These are phyloP conservation scores for Ophraella communa DNA, from an alignment of 2,888 invertebrate genomes.

Conservation along the genomic window DNA sequence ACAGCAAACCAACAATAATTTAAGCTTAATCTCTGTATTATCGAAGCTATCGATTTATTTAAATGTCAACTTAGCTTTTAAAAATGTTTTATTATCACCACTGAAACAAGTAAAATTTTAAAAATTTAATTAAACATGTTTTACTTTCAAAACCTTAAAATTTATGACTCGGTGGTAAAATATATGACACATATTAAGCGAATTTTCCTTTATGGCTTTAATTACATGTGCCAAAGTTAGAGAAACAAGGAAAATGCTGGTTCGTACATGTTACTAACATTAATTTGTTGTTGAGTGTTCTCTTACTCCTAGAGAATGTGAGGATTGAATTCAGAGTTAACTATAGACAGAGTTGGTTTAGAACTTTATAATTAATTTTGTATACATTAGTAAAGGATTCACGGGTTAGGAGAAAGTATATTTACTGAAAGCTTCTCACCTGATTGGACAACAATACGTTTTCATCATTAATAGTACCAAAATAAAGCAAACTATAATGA, in stretches of 20 bases:
- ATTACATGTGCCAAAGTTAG: conserved; percentile 31
- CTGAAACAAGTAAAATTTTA: background rate
- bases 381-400: conserved; percentile 22
- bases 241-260: conserved; percentile 30
- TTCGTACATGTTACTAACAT: conserved; percentile 26
- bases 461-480: no score
- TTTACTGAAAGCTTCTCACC: background rate
- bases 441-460: conserved; percentile 1
- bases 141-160: background rate
- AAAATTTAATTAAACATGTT: background rate
- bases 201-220: conserved; percentile 32
- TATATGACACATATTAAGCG: conserved; percentile 24
- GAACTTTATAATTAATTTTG: conserved; percentile 29
- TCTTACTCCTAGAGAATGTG: conserved; percentile 20
- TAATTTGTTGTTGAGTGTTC: conserved; percentile 32
- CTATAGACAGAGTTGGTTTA: conserved; percentile 13
- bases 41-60: no score
- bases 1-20: no score
- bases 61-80: background rate
- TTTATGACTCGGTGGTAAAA: conserved; percentile 11
- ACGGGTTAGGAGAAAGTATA: conserved; percentile 1
- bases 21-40: no score
- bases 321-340: conserved; percentile 14
- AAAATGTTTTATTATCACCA: background rate
- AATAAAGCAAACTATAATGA: no score